Evolutionary conservation across 92 coral and sea anemone genomes (phyloP).

Genomic region (Ricordea florida): DNA sequence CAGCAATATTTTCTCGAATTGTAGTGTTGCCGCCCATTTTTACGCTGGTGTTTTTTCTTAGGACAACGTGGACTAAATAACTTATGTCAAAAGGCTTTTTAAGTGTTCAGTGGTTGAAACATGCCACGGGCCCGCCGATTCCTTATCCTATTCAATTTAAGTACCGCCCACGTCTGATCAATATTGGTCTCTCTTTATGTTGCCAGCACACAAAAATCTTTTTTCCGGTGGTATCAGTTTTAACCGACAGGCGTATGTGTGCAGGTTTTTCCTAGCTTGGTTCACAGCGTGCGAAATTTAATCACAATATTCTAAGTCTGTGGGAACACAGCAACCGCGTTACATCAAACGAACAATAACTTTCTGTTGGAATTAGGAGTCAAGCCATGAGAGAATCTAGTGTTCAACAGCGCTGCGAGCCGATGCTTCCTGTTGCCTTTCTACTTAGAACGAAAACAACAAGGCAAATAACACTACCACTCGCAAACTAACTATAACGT

Average conservation of each 20-base stretch:
- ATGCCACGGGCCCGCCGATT: constrained; percentile 22
- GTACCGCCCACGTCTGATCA: constrained; percentile 26
- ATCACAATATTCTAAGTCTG: constrained; percentile 25
- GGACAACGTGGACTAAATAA: background rate
- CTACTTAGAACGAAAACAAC: constrained; percentile 4
- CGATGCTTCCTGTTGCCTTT: constrained; percentile 12
- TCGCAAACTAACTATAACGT: too few species aligned
- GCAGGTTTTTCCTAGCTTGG: constrained; percentile 19
- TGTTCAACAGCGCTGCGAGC: background rate
- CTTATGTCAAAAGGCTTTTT: background rate
- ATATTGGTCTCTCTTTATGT: constrained; percentile 34
- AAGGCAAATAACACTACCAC: too few species aligned
- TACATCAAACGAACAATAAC: background rate
- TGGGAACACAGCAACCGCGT: constrained; percentile 15
- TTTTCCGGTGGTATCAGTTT: constrained; percentile 31
- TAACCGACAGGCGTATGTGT: background rate
- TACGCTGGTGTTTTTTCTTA: constrained; percentile 5
- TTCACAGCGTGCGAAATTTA: constrained; percentile 36
- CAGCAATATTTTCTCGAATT: background rate
- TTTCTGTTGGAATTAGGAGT: constrained; percentile 23
- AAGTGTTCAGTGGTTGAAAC: background rate
- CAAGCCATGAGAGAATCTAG: background rate
- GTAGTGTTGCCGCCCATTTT: background rate
- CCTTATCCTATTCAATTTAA: constrained; percentile 7
- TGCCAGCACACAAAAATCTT: constrained; percentile 36